Conservation (phyloP, 2,113 vertebrate genomes). For the Passer montanus region DNA sequence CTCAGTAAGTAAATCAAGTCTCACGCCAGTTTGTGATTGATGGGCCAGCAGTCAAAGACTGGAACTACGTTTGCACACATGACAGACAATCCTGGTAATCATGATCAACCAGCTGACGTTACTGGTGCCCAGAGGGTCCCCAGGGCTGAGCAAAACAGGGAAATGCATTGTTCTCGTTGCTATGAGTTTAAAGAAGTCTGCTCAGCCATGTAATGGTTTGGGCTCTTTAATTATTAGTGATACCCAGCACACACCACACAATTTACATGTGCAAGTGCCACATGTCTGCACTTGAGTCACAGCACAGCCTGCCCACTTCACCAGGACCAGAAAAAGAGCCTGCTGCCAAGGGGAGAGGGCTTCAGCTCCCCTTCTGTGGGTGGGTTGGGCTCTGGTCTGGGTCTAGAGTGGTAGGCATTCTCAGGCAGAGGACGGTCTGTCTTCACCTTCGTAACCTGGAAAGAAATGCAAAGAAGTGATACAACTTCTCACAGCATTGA, state of each 20-base stretch:
- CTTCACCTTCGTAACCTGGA: constrained; percentile 94
- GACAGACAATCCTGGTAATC: background rate
- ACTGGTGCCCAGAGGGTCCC: background rate
- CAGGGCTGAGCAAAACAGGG: background rate
- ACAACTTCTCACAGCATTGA: background rate
- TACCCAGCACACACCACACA: background rate
- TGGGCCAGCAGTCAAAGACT: background rate
- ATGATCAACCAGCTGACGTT: background rate
- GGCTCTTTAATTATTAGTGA: constrained; percentile 61
- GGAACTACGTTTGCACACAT: background rate
- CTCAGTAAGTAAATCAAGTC: background rate
- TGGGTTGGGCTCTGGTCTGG: constrained; percentile 86
- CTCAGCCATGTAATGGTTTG: constrained; percentile 39
- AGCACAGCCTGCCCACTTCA: constrained; percentile 53
- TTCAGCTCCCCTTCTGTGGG: constrained; percentile 81
- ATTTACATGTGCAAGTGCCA: background rate
- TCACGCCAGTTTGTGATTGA: background rate
- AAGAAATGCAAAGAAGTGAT: background rate
- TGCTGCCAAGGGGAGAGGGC: constrained; percentile 87
- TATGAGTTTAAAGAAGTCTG: constrained; percentile 61
- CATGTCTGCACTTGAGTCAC: background rate
- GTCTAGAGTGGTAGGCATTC: constrained; percentile 87
- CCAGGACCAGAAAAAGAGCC: constrained; percentile 88
- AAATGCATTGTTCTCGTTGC: background rate
- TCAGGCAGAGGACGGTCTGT: constrained; percentile 88